Evolutionary conservation across 2,888 invertebrate genomes (phyloP), one percentile per base, ranked within the genome.

Genomic region (Lasioglossum leucozonium): DNA sequence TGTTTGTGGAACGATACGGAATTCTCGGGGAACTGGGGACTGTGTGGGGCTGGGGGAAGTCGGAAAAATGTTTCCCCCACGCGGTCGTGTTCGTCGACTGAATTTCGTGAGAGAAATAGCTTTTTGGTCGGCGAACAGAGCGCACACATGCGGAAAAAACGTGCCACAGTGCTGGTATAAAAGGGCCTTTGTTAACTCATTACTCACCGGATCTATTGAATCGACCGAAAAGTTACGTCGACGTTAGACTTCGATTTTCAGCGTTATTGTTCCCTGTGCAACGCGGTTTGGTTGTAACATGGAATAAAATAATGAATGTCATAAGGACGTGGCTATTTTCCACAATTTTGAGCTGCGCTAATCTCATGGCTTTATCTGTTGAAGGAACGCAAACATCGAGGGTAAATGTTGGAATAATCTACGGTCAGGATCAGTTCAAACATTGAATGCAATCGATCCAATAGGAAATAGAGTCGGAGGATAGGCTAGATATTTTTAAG

Each of bases 41-140:
- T 44, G 62, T 34, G n/a, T n/a, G n/a, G n/a, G n/a, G n/a, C n/a
- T n/a, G n/a, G 65, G 62, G 75, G 44, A 75, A 62, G 65, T 75
- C 44, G 62, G 13, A 30, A 62, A 62, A 65, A 44, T 34, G 75
- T 58, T 44, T 55, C 62, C 62, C 62, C 16, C 13, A n/a, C 26
- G 74, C 18, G 55, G 42, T 74, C 40, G 40, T 40, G 40, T 42
- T 74, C 22, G 58, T 58, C 26, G n/a, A 58, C 40, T 40, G 37
- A 42, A 40, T 74, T 74, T 74, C 40, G n/a, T n/a, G 58, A 30
- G 42, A 22, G 58, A 26, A 40, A 42, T 40, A 16, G 34, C 18
- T 30, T 34, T 34, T 65, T 22, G 34, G 65, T 65, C 37, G 34
- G 34, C 10, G 34, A 34, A 8, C 34, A 8, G 34, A 37, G 8